Conservation (phyloP, 37 sponge, comb jelly and placozoan species). For the Halichondria panicea region DNA sequence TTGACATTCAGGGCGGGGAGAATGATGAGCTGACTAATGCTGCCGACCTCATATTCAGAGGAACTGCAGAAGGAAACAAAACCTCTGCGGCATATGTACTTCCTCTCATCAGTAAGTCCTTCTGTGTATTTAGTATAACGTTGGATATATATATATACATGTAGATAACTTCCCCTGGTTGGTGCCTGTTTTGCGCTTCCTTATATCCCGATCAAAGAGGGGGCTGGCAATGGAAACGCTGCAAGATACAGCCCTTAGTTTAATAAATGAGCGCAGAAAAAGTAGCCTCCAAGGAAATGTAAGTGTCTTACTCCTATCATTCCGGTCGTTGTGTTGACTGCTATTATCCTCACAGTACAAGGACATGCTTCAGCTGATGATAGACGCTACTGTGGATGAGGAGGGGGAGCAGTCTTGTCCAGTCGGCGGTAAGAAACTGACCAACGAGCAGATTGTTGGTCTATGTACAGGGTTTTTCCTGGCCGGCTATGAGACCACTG, state of each 20-base stretch:
- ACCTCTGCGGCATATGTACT: too few species aligned
- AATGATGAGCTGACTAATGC: too few species aligned
- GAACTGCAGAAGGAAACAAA: too few species aligned
- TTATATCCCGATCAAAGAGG: neutral
- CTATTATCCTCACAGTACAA: slow-evolving; percentile 25
- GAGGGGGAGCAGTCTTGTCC: neutral
- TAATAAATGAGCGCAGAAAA: slow-evolving; percentile 12
- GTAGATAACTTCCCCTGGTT: slow-evolving; percentile 38
- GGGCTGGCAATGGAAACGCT: neutral
- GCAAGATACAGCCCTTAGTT: slow-evolving; percentile 5
- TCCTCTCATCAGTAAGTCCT: too few species aligned
- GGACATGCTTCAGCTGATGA: slow-evolving; percentile 68
- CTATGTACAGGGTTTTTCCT: slow-evolving; percentile 58
- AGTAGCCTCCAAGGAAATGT: slow-evolving; percentile 5
- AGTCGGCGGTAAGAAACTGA: neutral
- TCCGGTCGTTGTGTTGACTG: neutral
- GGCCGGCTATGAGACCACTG: slow-evolving; percentile 88
- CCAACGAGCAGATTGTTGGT: slow-evolving; percentile 52
- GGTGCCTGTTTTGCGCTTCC: slow-evolving; percentile 2
- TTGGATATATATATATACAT: too few species aligned
- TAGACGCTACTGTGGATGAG: slow-evolving; percentile 52
- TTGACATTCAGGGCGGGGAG: too few species aligned
- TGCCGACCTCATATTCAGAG: too few species aligned
- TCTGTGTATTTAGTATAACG: too few species aligned
- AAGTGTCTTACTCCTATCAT: neutral